These are phyloP conservation scores for Sarcoramphus papa DNA, from an alignment of 2,797 vertebrate species.

Conservation along the genomic window DNA sequence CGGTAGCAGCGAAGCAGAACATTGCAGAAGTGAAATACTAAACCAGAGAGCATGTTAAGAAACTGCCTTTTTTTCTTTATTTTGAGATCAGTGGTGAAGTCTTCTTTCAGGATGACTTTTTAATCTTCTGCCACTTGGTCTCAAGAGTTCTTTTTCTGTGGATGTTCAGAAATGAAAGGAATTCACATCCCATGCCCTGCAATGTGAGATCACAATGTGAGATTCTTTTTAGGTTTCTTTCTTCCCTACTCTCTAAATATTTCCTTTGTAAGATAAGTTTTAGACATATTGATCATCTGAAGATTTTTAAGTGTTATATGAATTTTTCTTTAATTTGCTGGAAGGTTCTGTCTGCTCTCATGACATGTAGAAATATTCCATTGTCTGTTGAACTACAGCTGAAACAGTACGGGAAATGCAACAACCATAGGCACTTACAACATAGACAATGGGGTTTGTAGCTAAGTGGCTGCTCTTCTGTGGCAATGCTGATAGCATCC, in stretches of 20 bases:
- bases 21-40: not conserved
- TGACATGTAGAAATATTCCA: not conserved
- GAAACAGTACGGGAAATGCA: not conserved
- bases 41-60: not conserved
- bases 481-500: not conserved
- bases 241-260: not conserved
- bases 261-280: not conserved
- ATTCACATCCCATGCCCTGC: not conserved
- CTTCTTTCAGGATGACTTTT: not conserved
- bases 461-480: not conserved
- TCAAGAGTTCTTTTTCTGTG: not conserved
- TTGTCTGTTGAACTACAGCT: not conserved
- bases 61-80: not conserved
- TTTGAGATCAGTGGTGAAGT: not conserved
- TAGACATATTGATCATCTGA: not conserved
- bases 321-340: not conserved
- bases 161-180: not conserved
- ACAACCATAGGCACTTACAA: no score
- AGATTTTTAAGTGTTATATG: not conserved
- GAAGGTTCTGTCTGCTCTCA: not conserved
- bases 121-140: not conserved
- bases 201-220: not conserved
- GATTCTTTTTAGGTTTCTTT: not conserved
- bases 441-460: fast-evolving
- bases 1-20: not conserved